Conservation (phyloP, 2,888 invertebrate species). For the Perdita meconis region DNA sequence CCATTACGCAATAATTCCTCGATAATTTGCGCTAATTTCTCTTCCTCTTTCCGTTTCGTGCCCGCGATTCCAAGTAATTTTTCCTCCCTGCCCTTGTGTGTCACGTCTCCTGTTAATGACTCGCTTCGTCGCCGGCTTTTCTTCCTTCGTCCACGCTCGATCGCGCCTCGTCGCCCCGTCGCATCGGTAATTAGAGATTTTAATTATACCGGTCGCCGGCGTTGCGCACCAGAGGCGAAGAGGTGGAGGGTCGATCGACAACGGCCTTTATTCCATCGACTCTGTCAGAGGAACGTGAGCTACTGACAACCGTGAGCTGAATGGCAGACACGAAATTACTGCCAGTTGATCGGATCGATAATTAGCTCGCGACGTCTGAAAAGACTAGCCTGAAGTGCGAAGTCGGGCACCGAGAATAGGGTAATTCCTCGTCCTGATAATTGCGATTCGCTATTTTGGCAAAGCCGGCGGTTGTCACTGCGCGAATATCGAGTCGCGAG, state of each 20-base stretch:
- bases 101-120: neutral
- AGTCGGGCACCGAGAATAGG: neutral
- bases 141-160: neutral
- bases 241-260: constrained; percentile 1
- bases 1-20: constrained; percentile 43
- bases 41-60: neutral
- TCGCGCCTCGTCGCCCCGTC: neutral
- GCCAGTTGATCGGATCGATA: constrained; percentile 55
- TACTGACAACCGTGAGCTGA: neutral
- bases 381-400: constrained; percentile 26
- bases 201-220: constrained; percentile 35
- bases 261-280: constrained; percentile 23
- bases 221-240: no score
- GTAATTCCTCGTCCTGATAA: constrained; percentile 47
- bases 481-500: neutral
- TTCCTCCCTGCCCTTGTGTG: neutral
- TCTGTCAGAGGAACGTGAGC: neutral
- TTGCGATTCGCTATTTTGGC: constrained; percentile 51
- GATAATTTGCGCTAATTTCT: constrained; percentile 40
- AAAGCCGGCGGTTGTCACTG: constrained; percentile 32
- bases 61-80: neutral
- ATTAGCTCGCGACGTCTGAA: constrained; percentile 59
- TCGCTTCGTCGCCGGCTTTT: neutral
- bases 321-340: constrained; percentile 19
- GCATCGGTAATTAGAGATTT: constrained; percentile 50